Conservation (phyloP, 2,888 invertebrate species). For the Orgyia antiqua region DNA sequence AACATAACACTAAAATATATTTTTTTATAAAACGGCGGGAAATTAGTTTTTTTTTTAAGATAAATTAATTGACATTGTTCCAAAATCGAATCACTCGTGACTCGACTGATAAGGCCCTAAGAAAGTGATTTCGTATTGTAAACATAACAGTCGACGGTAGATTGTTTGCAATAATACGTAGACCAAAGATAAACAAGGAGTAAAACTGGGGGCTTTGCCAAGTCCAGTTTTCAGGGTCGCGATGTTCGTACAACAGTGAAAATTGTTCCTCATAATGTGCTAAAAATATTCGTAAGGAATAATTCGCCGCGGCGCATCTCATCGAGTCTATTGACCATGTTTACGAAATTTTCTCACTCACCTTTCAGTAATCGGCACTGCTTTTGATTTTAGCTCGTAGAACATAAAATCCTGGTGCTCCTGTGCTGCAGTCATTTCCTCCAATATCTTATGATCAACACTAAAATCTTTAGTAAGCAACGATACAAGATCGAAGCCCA, state of each 20-base stretch:
- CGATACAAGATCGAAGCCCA: constrained; percentile 81
- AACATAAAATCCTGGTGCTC: constrained; percentile 79
- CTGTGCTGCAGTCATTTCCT: constrained; percentile 76
- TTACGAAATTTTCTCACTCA: constrained; percentile 43
- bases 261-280: constrained; percentile 67
- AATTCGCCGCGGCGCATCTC: constrained; percentile 31
- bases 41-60: too few species aligned
- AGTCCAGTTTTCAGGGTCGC: constrained; percentile 70
- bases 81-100: constrained; percentile 7
- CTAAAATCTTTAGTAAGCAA: constrained; percentile 75
- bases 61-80: too few species aligned
- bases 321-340: constrained; percentile 15
- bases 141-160: constrained; percentile 20
- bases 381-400: constrained; percentile 80
- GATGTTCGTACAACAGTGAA: constrained; percentile 56
- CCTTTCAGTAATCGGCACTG: constrained; percentile 79
- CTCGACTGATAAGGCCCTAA: constrained; percentile 8
- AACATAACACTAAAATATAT: background rate
- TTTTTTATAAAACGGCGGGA: constrained; percentile 29
- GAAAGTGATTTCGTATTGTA: constrained; percentile 16
- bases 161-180: constrained; percentile 36
- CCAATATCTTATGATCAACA: constrained; percentile 71
- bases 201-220: constrained; percentile 66
- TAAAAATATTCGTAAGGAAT: constrained; percentile 63
- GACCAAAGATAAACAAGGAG: constrained; percentile 54